Evolutionary conservation across 2,888 invertebrate species (phyloP), one percentile per base, ranked within the genome.

Genomic region (Meteorus colon): DNA sequence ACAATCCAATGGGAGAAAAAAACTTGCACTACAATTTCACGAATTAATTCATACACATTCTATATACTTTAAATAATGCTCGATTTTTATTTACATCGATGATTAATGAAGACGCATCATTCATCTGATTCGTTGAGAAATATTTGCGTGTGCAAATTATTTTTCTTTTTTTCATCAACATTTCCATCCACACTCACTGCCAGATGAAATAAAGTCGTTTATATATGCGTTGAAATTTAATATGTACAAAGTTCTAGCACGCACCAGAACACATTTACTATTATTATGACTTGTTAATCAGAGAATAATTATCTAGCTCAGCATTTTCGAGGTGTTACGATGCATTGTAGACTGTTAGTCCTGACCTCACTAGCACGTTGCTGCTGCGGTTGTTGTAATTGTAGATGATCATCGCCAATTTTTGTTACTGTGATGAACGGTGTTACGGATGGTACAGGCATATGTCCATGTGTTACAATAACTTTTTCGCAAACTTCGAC

Each of bases 401-500:
- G 55, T 19, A 6, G 19, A n/a, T 19, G 55, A 73, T 82, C 85
- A 77, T 85, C 84, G 78, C 78, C 81, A 76, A 85, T 80, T 78
- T 83, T 83, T 63, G 85, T 85, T 80, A 89, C 85, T 75, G 85
- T 85, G 83, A 88, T 86, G 85, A 87, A 85, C 19, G 87, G 87
- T 69, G 88, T 87, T 4, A 73, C 68, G 76, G 86, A 80, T 68
- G 83, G 81, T 70, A 82, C 75, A 12, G 82, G 79, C 73, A 78
- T 75, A 74, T 85, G 84, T 73, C 84, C 86, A 73, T 79, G 85
- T 70, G 86, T 81, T 75, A 87, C 85, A 80, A 84, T 80, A 78
- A 88, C 85, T 83, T 86, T 88, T 81, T 89, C 88, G 84, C 86
- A 87, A 77, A 87, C 83, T 78, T 89, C 89, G 81, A 87, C 85